Evolutionary conservation across 1,140 invertebrate species (phyloP).

Genomic region (Drosophila santomea): DNA sequence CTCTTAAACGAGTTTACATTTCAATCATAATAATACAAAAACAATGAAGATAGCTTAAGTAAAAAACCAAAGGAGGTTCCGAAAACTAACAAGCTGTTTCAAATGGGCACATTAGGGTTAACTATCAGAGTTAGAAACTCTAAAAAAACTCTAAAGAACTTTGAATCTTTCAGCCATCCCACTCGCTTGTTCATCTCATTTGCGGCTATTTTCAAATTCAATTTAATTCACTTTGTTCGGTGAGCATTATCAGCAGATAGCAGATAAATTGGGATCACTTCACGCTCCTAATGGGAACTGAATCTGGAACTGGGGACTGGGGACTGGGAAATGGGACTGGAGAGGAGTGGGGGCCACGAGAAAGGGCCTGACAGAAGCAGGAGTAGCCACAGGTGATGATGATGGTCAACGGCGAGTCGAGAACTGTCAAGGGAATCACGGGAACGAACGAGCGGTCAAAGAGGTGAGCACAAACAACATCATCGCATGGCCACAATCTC

Average conservation of each 20-base stretch:
- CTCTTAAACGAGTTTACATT: no score
- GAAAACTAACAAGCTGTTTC: slow-evolving; percentile 2
- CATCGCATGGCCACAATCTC: slow-evolving; percentile 82
- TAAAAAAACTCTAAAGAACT: slow-evolving; percentile 1
- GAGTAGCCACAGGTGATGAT: slow-evolving; percentile 58
- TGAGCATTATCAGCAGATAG: slow-evolving; percentile 84
- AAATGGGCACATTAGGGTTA: slow-evolving; percentile 14
- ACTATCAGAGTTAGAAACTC: not conserved
- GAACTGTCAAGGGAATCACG: slow-evolving; percentile 54
- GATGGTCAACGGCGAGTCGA: slow-evolving; percentile 21
- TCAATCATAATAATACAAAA: not conserved
- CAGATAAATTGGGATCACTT: slow-evolving; percentile 84
- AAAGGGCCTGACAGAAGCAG: slow-evolving; percentile 46
- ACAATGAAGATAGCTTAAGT: not conserved
- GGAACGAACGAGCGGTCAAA: slow-evolving; percentile 73
- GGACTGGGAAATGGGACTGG: not conserved
- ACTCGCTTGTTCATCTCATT: slow-evolving; percentile 27
- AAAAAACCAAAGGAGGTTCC: not conserved
- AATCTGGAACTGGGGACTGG: not conserved
- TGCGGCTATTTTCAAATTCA: slow-evolving; percentile 76
- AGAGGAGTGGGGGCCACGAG: not conserved
- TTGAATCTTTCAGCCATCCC: slow-evolving; percentile 10
- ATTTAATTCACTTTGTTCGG: slow-evolving; percentile 85
- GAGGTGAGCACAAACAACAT: slow-evolving; percentile 83
- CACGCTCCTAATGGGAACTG: slow-evolving; percentile 82